A percentile compares a stretch with the other conserved stretches of the same genome.
Evolutionary conservation across 2,113 vertebrate species (phyloP).

Genomic region (Tachuris rubrigastra): DNA sequence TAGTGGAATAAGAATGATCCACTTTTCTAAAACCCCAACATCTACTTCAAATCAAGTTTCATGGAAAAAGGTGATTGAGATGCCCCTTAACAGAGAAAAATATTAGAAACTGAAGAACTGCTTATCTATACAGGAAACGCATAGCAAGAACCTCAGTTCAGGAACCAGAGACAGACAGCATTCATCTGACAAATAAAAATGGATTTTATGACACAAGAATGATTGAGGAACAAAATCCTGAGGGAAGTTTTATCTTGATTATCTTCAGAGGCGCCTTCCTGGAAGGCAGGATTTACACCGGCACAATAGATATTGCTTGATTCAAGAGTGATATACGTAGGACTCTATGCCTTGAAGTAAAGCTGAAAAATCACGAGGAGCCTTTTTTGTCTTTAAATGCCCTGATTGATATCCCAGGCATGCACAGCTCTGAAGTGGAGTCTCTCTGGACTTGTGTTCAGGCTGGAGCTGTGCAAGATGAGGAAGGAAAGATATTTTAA

Average conservation of each 20-base stretch:
- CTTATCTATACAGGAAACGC: not conserved
- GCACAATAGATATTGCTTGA: not conserved
- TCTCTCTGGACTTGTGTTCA: not conserved
- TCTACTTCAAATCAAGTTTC: not conserved
- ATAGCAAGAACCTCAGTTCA: not conserved
- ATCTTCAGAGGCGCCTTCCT: not conserved
- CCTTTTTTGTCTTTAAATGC: not conserved
- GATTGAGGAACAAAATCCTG: not conserved
- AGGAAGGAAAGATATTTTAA: not conserved
- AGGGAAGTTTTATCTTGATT: not conserved
- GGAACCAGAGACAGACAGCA: not conserved
- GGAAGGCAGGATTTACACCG: not conserved
- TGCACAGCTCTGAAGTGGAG: not conserved
- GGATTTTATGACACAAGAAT: not conserved
- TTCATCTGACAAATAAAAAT: not conserved
- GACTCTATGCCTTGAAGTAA: not conserved
- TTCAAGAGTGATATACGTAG: not conserved
- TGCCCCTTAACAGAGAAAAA: not conserved
- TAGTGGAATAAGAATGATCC: not conserved
- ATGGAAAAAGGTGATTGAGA: not conserved
- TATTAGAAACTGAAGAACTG: not conserved
- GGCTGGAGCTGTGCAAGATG: not conserved
- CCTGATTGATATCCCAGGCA: not conserved
- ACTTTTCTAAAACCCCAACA: not conserved
- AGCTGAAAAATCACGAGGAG: not conserved